phyloP scores from a whole-genome alignment of 2,888 invertebrate species.

The Amitus sp. region DNA sequence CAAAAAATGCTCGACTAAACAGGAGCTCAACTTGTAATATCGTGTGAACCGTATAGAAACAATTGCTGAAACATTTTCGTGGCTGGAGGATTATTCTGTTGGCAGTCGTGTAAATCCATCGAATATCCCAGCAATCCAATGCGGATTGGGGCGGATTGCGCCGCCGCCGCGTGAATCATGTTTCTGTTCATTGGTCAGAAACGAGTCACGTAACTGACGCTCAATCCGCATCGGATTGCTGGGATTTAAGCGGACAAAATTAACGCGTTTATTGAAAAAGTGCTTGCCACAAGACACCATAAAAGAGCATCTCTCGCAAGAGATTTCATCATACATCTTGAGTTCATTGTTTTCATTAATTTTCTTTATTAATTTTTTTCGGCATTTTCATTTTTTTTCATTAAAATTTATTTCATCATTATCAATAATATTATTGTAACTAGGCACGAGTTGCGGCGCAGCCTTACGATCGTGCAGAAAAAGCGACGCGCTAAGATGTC shows the following conservation, averaged over 20 bases:
- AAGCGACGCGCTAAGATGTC: slow-evolving; percentile 18
- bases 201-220: too few relatives aligned
- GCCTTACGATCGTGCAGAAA: slow-evolving; percentile 29
- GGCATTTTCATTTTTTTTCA: slow-evolving; percentile 13
- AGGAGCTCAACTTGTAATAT: too few relatives aligned
- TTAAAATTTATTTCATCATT: slow-evolving; percentile 20
- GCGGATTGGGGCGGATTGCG: too few relatives aligned
- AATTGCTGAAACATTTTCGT: background rate
- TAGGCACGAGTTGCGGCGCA: slow-evolving; percentile 40
- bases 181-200: too few relatives aligned
- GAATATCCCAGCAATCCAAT: too few relatives aligned
- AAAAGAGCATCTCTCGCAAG: slow-evolving; percentile 27
- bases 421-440: slow-evolving; percentile 22
- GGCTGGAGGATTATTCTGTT: slow-evolving; percentile 6
- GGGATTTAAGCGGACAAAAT: too few relatives aligned
- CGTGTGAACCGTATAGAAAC: too few relatives aligned
- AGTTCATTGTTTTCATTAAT: slow-evolving; percentile 1
- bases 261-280: slow-evolving; percentile 11
- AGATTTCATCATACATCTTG: too few relatives aligned
- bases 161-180: too few relatives aligned
- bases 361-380: slow-evolving; percentile 8
- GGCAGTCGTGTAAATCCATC: slow-evolving; percentile 8
- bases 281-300: background rate
- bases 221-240: too few relatives aligned
- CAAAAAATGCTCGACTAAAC: background rate